Base-by-base conservation (phyloP, 2,113 vertebrate genomes). In the Macroglossus sobrinus region DNA sequence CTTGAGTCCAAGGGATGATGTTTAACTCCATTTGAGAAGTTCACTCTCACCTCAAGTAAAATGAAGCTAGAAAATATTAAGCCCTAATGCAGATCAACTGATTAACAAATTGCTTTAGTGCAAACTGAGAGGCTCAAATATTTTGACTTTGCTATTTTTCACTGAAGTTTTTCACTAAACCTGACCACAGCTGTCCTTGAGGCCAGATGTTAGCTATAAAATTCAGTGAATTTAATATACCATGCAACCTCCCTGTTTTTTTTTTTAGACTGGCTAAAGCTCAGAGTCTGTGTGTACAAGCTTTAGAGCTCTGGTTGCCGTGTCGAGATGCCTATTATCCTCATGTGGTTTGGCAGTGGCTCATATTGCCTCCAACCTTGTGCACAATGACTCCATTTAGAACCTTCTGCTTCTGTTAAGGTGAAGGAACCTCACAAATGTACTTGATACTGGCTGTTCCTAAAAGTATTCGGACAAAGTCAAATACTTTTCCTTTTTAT, bases 121-220 rank as follows among this genome's bases (percentile, higher is more conserved):
- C 57, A 80, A 93, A 92, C 5, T 66, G 92, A 85, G 33, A 3
- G 14, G 64, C 59, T 92, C 96, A 96, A 88, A 94, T 97, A 96
- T 96, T 97, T 89, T 59, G 3, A 30, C 47, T 93, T 92, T 85
- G 66, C 88, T 40, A 59, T 97, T 97, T 94, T 97, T 95, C 93
- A 93, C 76, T 97, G 94, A 93, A 97, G 93, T 90, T 94, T 96
- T 97, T 97, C 97, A 94, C 96, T 94, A 97, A 98, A 97, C 79
- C 94, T 91, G 95, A 93, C 96, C 98, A 98, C 98, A 98, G 97
- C 97, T 98, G 98, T 98, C 97, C 97, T 88, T 74, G 53, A 93
- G 89, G 98, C 98, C 98, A 98, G 98, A 98, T 98, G 98, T 98
- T 97, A 97, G 90, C 97, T 98, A 95, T 98, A 98, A 99, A 98